Conservation (phyloP, 2,797 vertebrate genomes). For the Enteromius argenteus region DNA sequence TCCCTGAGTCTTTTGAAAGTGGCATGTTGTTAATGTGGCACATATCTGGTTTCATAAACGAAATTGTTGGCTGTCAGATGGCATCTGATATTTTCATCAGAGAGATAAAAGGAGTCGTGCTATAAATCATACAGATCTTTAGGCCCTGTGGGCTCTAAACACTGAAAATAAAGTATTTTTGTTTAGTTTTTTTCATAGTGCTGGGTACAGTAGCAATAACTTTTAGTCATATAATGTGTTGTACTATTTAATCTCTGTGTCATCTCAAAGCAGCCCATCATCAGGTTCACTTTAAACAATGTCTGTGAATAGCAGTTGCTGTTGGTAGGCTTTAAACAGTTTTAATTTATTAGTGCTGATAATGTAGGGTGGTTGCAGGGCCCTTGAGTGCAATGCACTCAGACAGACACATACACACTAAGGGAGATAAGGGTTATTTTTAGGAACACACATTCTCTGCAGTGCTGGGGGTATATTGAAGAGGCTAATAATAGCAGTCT, state of each 20-base stretch:
- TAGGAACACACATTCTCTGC: conserved; percentile 47
- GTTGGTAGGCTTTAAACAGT: conserved; percentile 34
- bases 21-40: conserved; percentile 31
- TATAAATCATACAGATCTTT: background rate
- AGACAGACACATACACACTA: conserved; percentile 21
- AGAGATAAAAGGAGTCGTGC: conserved; percentile 16
- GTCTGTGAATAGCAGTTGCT: conserved; percentile 35
- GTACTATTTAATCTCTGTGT: background rate
- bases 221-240: background rate
- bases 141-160: background rate
- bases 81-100: conserved; percentile 48
- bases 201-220: background rate
- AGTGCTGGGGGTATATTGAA: conserved; percentile 51
- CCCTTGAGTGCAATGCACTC: conserved; percentile 36
- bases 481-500: conserved; percentile 60
- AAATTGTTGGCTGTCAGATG: conserved; percentile 45
- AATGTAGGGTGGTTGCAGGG: conserved; percentile 39
- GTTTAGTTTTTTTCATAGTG: background rate
- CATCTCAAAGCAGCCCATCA: conserved; percentile 15
- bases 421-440: conserved; percentile 63
- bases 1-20: conserved; percentile 26
- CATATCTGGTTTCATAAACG: conserved; percentile 51
- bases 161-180: background rate
- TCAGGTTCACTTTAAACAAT: conserved; percentile 34
- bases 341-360: conserved; percentile 54